Percentiles rank a stretch among this genome's conserved stretches.
These are phyloP conservation scores for Azemiops feae DNA, from an alignment of 2,113 vertebrate species.

Conservation along the genomic window DNA sequence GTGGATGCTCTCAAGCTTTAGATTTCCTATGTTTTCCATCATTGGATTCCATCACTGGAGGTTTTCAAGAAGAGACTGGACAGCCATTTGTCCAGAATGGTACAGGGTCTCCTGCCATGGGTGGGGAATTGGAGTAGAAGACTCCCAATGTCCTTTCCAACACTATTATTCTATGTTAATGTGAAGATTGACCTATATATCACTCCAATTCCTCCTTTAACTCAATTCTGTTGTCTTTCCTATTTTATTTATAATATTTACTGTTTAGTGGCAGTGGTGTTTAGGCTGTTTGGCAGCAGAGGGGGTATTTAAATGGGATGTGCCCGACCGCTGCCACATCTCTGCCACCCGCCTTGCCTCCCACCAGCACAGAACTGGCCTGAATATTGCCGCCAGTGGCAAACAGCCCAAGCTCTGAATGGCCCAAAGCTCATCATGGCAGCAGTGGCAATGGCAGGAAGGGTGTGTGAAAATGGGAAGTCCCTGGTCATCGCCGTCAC, in stretches of 20 bases:
- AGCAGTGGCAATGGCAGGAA: not conserved
- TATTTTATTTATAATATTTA: not conserved
- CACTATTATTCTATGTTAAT: not conserved
- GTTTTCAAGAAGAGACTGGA: not conserved
- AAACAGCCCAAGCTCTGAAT: not conserved
- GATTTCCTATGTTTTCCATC: not conserved
- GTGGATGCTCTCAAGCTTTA: not conserved
- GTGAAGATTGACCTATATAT: not conserved
- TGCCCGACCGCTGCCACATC: not conserved
- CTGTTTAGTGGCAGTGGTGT: not conserved
- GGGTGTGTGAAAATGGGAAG: not conserved
- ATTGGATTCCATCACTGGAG: not conserved
- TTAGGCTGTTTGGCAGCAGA: not conserved
- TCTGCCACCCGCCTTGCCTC: not conserved
- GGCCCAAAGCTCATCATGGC: not conserved
- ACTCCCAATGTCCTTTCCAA: not conserved
- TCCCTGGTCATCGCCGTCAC: not conserved
- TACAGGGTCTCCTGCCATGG: not conserved
- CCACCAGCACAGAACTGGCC: not conserved
- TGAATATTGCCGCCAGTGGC: not conserved
- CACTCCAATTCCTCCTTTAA: not conserved
- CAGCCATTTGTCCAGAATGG: not conserved
- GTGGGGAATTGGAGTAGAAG: not conserved
- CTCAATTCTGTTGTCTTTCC: not conserved
- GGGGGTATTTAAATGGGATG: not conserved